These are phyloP conservation scores for Sabatieria punctata DNA, from an alignment of 2,888 invertebrate genomes.

Conservation along the genomic window DNA sequence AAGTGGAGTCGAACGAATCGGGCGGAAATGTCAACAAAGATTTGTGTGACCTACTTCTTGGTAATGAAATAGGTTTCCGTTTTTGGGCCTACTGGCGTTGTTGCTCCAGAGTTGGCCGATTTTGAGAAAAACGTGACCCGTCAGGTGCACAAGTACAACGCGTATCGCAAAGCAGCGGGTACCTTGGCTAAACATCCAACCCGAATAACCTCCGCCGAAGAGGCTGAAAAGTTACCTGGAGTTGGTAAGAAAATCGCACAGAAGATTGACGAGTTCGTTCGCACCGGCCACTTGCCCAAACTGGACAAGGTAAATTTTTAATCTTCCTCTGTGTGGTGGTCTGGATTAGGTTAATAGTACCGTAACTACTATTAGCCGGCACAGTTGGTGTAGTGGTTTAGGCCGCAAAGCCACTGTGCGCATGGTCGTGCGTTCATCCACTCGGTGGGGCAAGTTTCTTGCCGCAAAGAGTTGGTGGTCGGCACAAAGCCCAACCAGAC, in stretches of 20 bases:
- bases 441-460: too few species aligned
- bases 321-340: too few species aligned
- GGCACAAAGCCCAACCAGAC: too few species aligned
- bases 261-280: conserved; percentile 59
- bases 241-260: conserved; percentile 57
- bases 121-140: conserved; percentile 58
- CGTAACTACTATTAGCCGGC: too few species aligned
- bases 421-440: too few species aligned
- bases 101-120: conserved; percentile 49
- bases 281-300: conserved; percentile 55
- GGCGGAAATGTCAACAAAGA: too few species aligned
- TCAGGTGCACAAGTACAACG: conserved; percentile 57
- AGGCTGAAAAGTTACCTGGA: conserved; percentile 54
- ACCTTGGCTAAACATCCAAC: conserved; percentile 46
- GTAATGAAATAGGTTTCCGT: too few species aligned
- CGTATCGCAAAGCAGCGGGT: conserved; percentile 47
- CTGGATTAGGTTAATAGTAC: conserved; percentile 49
- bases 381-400: too few species aligned
- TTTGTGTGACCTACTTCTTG: too few species aligned
- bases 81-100: too few species aligned
- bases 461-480: conserved; percentile 52
- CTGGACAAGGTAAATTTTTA: conserved; percentile 54
- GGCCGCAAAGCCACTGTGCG: too few species aligned
- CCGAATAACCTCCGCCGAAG: conserved; percentile 49
- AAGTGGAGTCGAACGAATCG: too few species aligned